Base-by-base conservation (phyloP, 2,797 vertebrate species). In the Anolis apletophallus region DNA sequence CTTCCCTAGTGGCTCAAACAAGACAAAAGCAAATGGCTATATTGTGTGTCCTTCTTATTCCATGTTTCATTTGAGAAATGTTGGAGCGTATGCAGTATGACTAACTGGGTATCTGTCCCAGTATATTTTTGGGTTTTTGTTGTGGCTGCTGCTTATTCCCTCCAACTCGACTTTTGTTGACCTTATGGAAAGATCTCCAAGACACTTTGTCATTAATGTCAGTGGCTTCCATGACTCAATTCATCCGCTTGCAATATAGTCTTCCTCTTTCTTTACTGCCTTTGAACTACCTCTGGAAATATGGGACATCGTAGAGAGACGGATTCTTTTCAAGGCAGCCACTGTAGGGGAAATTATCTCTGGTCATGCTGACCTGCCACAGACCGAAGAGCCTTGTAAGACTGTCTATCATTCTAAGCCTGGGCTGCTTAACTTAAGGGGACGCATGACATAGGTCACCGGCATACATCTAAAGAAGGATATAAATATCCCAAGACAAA, bases 231-330 rank as follows among this genome's bases (percentile, higher is more conserved):
- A 12, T 57, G 55, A 57, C 55, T 57, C 14, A 57, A 2, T 57
- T 5, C 16, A 57, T 17, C 14, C 55, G 17, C 55, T 16, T 57
- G 14, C 17, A 16, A 57, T 57, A 57, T 5, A 5, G 55, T 16
- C 55, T 57, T 57, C 55, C 14, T 57, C 55, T 57, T 57, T 57
- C 19, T 17, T 5, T 19, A 16, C 55, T 57, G 55, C 14, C 14
- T 21, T 84, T 67, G 54, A 59, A 87, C 50, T n/a, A 76, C 75
- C 61, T 81, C 74, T 81, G 16, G 36, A 88, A 91, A 91, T 72
- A 54, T 34, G 86, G 82, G 90, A 84, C 40, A 69, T 80, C 87
- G 89, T 77, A 68, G 84, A 88, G 81, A 21, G 17, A 16, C 80
- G 83, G 6, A 6, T 8, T 6, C 76, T 72, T 71, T 67, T 64